Percentiles rank a stretch among this genome's conserved stretches.
Conservation (phyloP, 2,113 vertebrate genomes). For the Toxotes jaculatrix region DNA sequence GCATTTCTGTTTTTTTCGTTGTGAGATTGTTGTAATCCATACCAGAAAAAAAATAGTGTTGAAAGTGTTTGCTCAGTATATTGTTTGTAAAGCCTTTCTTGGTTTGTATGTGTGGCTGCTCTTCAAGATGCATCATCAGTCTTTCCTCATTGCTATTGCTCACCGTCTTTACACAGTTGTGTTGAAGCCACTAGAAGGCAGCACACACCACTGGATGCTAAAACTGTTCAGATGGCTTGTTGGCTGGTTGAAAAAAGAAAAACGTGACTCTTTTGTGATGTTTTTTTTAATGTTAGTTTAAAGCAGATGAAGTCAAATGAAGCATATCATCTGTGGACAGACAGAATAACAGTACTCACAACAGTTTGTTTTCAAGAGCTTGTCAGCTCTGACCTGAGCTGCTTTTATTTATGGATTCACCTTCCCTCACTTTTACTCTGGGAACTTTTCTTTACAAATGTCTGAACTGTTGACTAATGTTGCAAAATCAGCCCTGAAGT, state of each 20-base stretch:
- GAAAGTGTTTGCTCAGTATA: too few species aligned
- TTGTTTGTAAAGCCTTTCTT: not conserved
- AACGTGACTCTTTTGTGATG: too few species aligned
- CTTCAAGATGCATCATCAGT: not conserved
- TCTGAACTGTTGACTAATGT: too few species aligned
- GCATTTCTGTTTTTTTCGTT: not conserved
- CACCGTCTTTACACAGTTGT: not conserved
- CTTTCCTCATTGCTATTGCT: not conserved
- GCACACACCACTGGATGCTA: slow-evolving; percentile 13
- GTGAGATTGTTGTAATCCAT: not conserved
- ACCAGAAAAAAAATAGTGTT: not conserved
- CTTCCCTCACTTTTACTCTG: too few species aligned
- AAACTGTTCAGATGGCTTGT: not conserved
- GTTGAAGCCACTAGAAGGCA: slow-evolving; percentile 56
- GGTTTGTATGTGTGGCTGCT: not conserved
- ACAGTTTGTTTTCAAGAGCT: not conserved
- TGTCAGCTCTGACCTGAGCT: not conserved
- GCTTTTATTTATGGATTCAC: too few species aligned
- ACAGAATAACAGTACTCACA: not conserved
- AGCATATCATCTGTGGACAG: not conserved
- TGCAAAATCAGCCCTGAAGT: too few species aligned
- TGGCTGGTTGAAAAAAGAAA: too few species aligned
- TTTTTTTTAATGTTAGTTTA: not conserved
- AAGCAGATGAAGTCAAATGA: too few species aligned
- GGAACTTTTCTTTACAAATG: too few species aligned